These are phyloP conservation scores for Dryoscopus gambensis DNA, from an alignment of 2,113 vertebrate genomes.

Conservation along the genomic window DNA sequence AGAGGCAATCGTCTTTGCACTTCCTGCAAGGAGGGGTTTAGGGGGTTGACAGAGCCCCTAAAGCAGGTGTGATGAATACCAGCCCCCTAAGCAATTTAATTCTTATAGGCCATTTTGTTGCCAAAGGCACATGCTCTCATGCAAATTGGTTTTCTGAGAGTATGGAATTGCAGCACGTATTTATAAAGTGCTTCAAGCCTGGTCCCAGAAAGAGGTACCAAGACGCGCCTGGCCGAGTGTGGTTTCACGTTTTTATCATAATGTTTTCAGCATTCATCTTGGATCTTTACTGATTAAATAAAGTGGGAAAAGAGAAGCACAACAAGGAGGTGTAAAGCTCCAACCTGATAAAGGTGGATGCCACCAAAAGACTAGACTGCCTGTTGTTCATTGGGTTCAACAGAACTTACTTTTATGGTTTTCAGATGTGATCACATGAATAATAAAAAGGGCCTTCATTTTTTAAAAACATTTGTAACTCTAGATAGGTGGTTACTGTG, in stretches of 20 bases:
- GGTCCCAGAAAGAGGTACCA: background rate
- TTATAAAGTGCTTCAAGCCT: background rate
- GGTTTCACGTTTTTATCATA: background rate
- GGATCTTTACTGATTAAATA: background rate
- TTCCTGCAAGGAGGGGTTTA: background rate
- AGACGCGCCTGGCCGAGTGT: background rate
- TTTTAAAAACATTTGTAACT: background rate
- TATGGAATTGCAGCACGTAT: background rate
- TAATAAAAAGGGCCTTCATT: background rate
- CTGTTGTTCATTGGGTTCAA: background rate
- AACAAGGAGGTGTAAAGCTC: background rate
- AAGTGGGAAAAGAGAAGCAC: background rate
- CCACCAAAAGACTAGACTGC: background rate
- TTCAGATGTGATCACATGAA: background rate
- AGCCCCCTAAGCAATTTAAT: background rate
- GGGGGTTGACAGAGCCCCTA: background rate
- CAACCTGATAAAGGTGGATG: background rate
- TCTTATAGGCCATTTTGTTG: background rate
- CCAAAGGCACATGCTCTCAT: background rate
- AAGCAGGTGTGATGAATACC: conserved; percentile 6
- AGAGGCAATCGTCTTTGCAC: background rate
- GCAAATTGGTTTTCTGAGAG: background rate
- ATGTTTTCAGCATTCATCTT: background rate
- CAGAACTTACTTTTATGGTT: background rate
- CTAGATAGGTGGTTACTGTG: background rate